Evolutionary conservation across 2,797 vertebrate genomes (phyloP).

Genomic region (Myiotriccus ornatus): DNA sequence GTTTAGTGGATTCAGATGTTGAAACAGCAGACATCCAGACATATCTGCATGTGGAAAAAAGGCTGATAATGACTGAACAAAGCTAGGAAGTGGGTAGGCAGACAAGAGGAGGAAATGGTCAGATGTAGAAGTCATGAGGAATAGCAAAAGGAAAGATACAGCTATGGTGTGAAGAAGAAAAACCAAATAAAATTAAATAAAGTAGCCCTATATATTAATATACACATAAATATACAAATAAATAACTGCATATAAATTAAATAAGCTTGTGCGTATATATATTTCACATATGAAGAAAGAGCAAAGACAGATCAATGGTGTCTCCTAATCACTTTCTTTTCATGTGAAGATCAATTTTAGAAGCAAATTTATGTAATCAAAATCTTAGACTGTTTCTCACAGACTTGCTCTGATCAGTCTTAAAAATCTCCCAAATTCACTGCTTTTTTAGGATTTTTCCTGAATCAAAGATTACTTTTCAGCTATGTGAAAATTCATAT

Average conservation of each 20-base stretch:
- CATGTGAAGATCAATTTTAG: not conserved
- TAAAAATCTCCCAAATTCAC: not conserved
- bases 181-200: not conserved
- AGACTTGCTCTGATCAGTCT: fast-evolving
- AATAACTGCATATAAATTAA: not conserved
- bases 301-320: fast-evolving
- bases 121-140: not conserved
- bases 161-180: not conserved
- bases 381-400: not conserved
- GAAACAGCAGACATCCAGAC: not conserved
- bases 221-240: not conserved
- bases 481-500: not conserved
- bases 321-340: not conserved
- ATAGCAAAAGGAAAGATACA: not conserved
- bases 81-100: not conserved
- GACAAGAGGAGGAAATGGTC: not conserved
- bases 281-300: not conserved
- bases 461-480: not conserved
- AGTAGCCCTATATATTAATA: not conserved
- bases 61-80: not conserved
- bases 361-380: not conserved
- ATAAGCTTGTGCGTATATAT: no score
- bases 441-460: not conserved
- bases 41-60: not conserved
- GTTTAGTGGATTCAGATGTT: conserved; percentile 18